phyloP scores from a whole-genome alignment of 2,797 vertebrate genomes.

The Bradypus variegatus region DNA sequence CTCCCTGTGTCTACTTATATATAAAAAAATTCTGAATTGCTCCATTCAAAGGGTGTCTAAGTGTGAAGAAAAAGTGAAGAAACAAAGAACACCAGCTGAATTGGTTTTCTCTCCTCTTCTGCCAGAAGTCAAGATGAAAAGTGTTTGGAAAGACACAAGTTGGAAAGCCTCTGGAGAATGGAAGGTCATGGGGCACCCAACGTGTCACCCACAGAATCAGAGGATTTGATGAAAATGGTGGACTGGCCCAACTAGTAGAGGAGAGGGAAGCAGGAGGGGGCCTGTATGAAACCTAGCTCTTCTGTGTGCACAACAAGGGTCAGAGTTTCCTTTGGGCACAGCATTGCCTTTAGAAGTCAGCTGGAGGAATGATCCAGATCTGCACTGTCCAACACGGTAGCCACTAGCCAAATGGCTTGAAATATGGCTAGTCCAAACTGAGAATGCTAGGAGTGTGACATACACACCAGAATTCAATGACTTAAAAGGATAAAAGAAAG shows the following conservation, averaged over 20 bases:
- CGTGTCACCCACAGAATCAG: neutral
- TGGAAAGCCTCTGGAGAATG: neutral
- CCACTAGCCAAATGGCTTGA: neutral
- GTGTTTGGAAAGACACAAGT: neutral
- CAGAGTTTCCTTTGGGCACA: neutral
- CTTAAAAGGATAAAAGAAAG: neutral
- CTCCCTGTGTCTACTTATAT: no score
- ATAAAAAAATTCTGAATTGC: neutral
- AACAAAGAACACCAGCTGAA: neutral
- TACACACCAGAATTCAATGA: neutral
- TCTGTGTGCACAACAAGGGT: neutral
- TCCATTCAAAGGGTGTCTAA: neutral
- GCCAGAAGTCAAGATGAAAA: neutral
- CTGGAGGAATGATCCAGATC: neutral
- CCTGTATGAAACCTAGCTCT: rapidly evolving
- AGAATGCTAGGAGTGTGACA: neutral
- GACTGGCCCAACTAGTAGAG: neutral
- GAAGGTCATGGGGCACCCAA: neutral
- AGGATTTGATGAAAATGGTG: neutral
- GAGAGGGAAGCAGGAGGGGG: no score
- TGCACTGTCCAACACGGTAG: rapidly evolving
- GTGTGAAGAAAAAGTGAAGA: neutral
- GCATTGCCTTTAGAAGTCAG: neutral
- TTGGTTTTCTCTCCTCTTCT: neutral
- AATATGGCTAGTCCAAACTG: no score